phyloP scores from a whole-genome alignment of 2,113 vertebrate species.

The Bothrops jararaca region DNA sequence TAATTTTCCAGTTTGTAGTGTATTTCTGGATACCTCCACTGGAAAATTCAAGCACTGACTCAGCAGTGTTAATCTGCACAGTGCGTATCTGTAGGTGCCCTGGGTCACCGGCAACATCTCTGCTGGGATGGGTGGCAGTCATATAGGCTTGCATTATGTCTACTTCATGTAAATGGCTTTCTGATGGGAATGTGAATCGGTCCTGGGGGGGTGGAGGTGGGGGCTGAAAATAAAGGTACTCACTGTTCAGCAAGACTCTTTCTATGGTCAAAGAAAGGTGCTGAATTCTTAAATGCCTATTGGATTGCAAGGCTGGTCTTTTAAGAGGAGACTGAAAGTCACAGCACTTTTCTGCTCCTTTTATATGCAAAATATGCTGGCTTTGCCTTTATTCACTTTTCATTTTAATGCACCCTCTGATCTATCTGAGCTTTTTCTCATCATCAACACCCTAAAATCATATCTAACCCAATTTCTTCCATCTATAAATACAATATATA shows the following conservation, averaged over 20 bases:
- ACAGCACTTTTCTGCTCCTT: constrained; percentile 20
- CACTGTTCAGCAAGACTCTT: neutral
- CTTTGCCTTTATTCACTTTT: neutral
- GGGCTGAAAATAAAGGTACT: neutral
- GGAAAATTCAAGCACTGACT: neutral
- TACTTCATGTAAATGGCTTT: neutral
- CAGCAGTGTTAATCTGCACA: neutral
- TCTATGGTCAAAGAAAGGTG: neutral
- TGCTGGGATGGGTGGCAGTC: no score
- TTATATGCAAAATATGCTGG: constrained; percentile 25
- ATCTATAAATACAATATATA: constrained; percentile 73
- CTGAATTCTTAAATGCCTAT: neutral
- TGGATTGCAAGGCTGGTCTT: neutral
- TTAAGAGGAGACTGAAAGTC: neutral
- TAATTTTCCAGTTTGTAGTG: neutral
- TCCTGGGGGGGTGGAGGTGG: neutral
- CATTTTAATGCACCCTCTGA: constrained; percentile 55
- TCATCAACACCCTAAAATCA: constrained; percentile 56
- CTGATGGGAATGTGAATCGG: neutral
- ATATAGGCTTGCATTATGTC: neutral
- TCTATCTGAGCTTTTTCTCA: constrained; percentile 52
- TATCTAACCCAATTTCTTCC: constrained; percentile 62
- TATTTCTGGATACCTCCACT: neutral
- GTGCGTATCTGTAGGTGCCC: neutral
- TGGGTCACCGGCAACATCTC: neutral